Base-by-base conservation (phyloP, 1,140 invertebrate species). In the Fopius arisanus region DNA sequence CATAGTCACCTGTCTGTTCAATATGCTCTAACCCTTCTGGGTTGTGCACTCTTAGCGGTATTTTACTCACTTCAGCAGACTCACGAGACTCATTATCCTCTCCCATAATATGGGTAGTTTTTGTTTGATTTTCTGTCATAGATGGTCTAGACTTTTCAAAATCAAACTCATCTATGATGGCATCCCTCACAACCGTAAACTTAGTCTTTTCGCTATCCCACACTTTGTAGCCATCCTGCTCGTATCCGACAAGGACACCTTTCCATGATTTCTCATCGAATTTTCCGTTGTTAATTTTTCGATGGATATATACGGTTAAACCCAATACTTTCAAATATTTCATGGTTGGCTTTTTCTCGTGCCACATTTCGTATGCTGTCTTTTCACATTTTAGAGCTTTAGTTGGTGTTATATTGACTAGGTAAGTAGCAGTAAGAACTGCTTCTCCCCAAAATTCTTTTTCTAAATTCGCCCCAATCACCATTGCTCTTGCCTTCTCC, bases 311-410 rank as follows among this genome's bases (percentile, higher is more conserved):
- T 48, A 82, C 82, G 26, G 81, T 87, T 26, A 78, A 87, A 67
- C 88, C 86, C 82, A 90, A 89, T 43, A 87, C 78, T 79, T 82
- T 85, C 67, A 90, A 80, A 81, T 89, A 81, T 74, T 82, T 81
- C n/a, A n/a, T n/a, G n/a, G n/a, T n/a, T n/a, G 87, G 85, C 72
- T 88, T 89, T 75, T 78, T 83, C 75, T 80, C 73, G 78, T 85
- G 82, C 87, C 88, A 89, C 76, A 86, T 62, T 80, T 90, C 86
- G 77, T 82, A 87, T 75, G 88, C 85, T 74, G 86, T 89, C 77
- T 83, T 82, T 19, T 70, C 75, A 37, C 63, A 28, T 73, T 78
- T 77, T 19, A 86, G 70, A 71, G 82, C 82, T 78, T 79, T 84
- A 72, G 82, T 86, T 70, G 86, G 84, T 40, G 75, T 77, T 69